phyloP scores from a whole-genome alignment of 2,888 invertebrate species.

The Autographa gamma region DNA sequence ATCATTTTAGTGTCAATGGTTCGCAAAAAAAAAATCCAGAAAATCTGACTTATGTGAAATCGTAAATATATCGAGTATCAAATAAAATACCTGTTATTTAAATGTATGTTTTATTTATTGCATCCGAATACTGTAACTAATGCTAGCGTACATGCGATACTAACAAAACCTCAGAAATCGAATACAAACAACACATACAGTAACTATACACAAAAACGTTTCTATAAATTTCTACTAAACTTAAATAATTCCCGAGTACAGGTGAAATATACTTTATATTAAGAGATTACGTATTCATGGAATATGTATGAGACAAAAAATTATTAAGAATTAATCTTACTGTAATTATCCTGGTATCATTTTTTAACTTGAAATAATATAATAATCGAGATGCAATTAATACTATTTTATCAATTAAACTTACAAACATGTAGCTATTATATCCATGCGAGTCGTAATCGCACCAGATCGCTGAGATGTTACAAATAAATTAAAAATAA shows the following conservation, averaged over 20 bases:
- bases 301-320: not conserved
- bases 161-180: constrained; percentile 70
- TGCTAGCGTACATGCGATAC: constrained; percentile 82
- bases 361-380: not conserved
- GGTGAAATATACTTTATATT: constrained; percentile 25
- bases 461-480: not conserved
- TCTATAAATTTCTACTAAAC: constrained; percentile 78
- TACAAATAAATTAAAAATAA: constrained; percentile 10
- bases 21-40: too few species aligned
- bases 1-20: too few species aligned
- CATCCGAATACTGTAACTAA: constrained; percentile 86
- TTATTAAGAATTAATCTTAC: not conserved
- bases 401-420: not conserved
- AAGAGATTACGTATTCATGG: not conserved
- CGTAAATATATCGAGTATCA: constrained; percentile 18
- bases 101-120: constrained; percentile 83
- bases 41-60: too few species aligned
- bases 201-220: constrained; percentile 76
- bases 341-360: not conserved
- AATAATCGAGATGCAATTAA: not conserved
- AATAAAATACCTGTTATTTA: constrained; percentile 61
- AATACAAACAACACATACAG: constrained; percentile 73
- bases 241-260: constrained; percentile 64
- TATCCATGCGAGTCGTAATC: too few species aligned
- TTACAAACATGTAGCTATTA: not conserved